Evolutionary conservation across 2,113 vertebrate species (phyloP).

Genomic region (Oxyruncus cristatus): DNA sequence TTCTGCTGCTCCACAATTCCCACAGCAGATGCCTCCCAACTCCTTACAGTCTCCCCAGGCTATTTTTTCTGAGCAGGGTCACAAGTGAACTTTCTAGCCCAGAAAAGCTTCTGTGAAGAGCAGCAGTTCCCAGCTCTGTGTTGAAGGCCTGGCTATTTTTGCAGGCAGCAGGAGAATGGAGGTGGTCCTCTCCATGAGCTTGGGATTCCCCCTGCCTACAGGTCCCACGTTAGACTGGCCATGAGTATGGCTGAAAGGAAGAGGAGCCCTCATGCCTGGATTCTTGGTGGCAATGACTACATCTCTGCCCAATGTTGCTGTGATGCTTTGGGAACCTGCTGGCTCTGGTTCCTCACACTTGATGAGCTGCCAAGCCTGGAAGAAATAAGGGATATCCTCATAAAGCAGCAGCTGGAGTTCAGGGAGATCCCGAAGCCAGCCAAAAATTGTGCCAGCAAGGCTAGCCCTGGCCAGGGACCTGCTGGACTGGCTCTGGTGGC

Average conservation of each 20-base stretch:
- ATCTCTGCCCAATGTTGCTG: not conserved
- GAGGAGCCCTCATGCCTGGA: not conserved
- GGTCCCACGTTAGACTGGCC: not conserved
- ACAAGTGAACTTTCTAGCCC: not conserved
- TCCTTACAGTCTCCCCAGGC: not conserved
- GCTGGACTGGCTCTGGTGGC: not conserved
- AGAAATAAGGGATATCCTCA: not conserved
- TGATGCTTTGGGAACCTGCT: not conserved
- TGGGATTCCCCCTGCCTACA: not conserved
- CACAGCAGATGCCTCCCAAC: not conserved
- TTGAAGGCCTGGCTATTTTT: not conserved
- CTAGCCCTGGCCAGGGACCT: not conserved
- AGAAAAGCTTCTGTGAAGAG: not conserved
- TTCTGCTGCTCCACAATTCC: not conserved
- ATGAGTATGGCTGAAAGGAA: not conserved
- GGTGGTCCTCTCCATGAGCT: not conserved
- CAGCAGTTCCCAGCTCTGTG: not conserved
- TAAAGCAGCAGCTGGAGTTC: conserved; percentile 26
- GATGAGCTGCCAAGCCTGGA: not conserved
- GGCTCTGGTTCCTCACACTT: not conserved
- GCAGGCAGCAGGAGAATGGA: not conserved
- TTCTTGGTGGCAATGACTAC: not conserved
- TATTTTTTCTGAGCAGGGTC: conserved; percentile 12
- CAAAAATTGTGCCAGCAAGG: not conserved
- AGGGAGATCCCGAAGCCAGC: not conserved